phyloP scores from a whole-genome alignment of 2,888 invertebrate species.

The Zaprionus obscuricornis region DNA sequence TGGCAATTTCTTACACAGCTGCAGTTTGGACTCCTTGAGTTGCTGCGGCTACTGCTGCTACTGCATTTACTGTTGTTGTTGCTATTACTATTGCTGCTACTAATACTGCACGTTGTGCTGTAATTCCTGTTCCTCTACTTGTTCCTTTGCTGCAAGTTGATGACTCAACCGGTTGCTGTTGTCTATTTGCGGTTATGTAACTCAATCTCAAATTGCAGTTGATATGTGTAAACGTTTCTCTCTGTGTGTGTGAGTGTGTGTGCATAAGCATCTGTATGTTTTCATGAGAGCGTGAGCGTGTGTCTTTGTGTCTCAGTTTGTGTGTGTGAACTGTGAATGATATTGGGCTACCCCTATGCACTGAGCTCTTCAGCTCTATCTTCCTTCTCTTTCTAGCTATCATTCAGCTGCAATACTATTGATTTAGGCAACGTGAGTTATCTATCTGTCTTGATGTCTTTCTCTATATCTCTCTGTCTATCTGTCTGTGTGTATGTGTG shows the following conservation, averaged over 20 bases:
- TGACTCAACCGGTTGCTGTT: slow-evolving; percentile 65
- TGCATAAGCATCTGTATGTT: not conserved
- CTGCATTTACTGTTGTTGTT: not conserved
- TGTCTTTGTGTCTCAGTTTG: too few species aligned
- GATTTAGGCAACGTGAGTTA: slow-evolving; percentile 37
- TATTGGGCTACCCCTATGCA: slow-evolving; percentile 24
- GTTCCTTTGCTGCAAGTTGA: slow-evolving; percentile 45
- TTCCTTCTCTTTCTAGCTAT: not conserved
- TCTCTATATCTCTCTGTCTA: too few species aligned
- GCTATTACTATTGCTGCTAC: slow-evolving; percentile 1
- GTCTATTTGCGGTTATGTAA: slow-evolving; percentile 72
- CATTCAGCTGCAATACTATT: slow-evolving; percentile 38
- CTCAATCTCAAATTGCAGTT: slow-evolving; percentile 68
- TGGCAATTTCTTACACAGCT: slow-evolving; percentile 20
- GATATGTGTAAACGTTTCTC: slow-evolving; percentile 18
- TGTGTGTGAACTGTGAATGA: slow-evolving; percentile 19
- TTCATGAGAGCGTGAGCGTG: too few species aligned
- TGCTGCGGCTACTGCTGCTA: slow-evolving; percentile 2
- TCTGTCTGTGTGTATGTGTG: not conserved
- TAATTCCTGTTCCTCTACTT: not conserved
- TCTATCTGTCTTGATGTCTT: not conserved
- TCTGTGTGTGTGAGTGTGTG: slow-evolving; percentile 18
- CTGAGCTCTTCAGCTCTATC: not conserved
- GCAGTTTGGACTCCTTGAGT: not conserved
- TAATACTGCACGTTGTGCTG: not conserved